Conservation (phyloP, 1,140 invertebrate species). For the Myzus persicae region DNA sequence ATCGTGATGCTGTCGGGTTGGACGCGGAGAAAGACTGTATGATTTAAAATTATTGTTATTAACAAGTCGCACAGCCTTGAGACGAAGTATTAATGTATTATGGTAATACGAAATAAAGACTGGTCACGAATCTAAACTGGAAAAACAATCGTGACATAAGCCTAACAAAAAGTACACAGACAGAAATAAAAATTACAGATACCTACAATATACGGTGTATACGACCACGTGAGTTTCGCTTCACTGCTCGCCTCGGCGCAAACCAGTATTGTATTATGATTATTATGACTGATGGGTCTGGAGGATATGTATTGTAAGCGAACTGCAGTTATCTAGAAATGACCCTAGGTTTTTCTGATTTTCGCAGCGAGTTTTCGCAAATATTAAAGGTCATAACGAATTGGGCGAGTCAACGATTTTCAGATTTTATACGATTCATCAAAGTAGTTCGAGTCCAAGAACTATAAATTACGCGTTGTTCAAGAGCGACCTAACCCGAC, state of each 20-base stretch:
- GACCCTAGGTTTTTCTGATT: background rate
- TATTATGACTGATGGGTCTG: no score
- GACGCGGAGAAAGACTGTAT: background rate
- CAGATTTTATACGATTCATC: background rate
- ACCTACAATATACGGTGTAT: background rate
- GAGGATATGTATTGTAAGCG: background rate
- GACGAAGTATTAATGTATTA: background rate
- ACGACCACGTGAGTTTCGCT: background rate
- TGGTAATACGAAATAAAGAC: conserved; percentile 8
- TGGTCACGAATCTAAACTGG: background rate
- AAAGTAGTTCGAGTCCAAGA: no score
- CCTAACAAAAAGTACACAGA: background rate
- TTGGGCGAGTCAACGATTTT: background rate
- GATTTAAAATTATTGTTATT: conserved; percentile 41
- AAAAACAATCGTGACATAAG: background rate
- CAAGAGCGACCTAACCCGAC: no score
- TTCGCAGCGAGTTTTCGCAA: background rate
- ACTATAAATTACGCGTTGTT: no score
- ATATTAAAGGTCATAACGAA: background rate
- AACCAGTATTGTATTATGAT: background rate
- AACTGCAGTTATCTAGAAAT: background rate
- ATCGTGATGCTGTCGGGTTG: background rate
- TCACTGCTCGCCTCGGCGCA: background rate
- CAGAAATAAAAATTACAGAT: background rate
- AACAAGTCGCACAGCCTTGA: conserved; percentile 4